Evolutionary conservation across 2,797 vertebrate species (phyloP).

Genomic region (Ispidina picta): DNA sequence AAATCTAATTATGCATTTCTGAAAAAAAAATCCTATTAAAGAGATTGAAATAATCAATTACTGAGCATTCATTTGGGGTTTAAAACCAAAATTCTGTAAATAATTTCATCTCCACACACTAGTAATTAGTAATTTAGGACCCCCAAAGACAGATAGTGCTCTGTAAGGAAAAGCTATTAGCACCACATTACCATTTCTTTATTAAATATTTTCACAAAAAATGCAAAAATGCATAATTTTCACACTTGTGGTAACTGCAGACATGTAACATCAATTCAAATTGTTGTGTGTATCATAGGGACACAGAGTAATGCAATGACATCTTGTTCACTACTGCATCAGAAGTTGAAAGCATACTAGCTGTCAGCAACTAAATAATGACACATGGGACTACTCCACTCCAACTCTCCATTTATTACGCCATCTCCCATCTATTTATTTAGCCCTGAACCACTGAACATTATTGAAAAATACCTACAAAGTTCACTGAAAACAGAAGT

Average conservation of each 20-base stretch:
- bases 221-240: not conserved
- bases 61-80: not conserved
- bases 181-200: not conserved
- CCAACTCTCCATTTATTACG: not conserved
- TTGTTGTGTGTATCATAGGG: not conserved
- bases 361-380: not conserved
- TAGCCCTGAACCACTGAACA: not conserved
- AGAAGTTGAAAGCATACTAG: not conserved
- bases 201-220: not conserved
- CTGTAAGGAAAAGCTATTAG: not conserved
- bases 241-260: not conserved
- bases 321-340: not conserved
- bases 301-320: not conserved
- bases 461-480: not conserved
- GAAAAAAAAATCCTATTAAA: not conserved
- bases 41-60: not conserved
- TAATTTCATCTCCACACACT: not conserved
- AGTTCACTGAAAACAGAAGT: not conserved
- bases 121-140: not conserved
- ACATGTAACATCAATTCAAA: not conserved
- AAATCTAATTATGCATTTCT: not conserved
- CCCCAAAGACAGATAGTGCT: not conserved
- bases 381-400: not conserved
- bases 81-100: not conserved
- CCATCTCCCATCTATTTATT: not conserved